These are phyloP conservation scores for Betta splendens DNA, from an alignment of 2,797 vertebrate species.

Conservation along the genomic window DNA sequence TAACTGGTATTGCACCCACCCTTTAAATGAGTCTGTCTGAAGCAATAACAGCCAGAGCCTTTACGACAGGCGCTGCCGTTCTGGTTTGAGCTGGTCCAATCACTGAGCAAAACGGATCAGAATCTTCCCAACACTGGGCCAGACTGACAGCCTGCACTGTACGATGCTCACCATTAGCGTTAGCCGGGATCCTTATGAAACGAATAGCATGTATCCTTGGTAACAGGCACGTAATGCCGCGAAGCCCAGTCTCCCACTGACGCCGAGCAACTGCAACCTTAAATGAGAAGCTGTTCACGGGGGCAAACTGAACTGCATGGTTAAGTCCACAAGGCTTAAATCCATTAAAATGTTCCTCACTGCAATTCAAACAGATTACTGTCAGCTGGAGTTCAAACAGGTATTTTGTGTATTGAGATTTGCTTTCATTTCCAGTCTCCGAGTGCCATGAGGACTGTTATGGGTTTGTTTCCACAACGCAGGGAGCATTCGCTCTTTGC, in stretches of 20 bases:
- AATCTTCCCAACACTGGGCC: too few relatives aligned
- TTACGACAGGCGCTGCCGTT: neutral
- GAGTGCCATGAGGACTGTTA: neutral
- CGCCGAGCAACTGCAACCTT: neutral
- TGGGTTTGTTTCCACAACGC: neutral
- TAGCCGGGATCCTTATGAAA: neutral
- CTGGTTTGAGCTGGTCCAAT: neutral
- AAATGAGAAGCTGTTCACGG: conserved; percentile 14
- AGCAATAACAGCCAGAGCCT: neutral
- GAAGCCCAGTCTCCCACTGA: neutral
- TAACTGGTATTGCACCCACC: too few relatives aligned
- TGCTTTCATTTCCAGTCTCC: neutral
- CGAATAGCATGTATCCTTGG: neutral
- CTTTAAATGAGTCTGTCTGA: neutral
- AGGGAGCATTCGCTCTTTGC: neutral
- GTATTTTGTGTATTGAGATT: conserved; percentile 6
- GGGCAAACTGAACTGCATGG: neutral
- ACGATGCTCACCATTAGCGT: neutral
- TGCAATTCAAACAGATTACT: neutral
- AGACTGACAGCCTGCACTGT: too few relatives aligned
- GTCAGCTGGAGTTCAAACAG: conserved; percentile 19
- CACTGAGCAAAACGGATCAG: neutral
- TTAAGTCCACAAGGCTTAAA: conserved; percentile 1
- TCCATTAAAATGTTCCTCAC: conserved; percentile 2
- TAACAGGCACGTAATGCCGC: neutral